Base-by-base conservation (phyloP, 2,113 vertebrate species). In the Chloropsis cyanopogon region DNA sequence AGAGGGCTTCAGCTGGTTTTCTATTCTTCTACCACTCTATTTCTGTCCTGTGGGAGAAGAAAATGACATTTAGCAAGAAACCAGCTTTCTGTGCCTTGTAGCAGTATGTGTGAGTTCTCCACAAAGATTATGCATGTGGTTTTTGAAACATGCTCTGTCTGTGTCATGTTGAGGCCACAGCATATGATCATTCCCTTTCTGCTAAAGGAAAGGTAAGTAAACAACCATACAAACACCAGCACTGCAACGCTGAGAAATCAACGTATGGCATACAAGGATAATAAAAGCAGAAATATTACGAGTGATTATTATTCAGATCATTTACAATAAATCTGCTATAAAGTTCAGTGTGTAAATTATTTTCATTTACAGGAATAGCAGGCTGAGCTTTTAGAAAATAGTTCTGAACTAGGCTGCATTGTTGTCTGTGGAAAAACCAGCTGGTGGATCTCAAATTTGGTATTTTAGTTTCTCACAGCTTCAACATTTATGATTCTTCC, bases 281-380 rank as follows among this genome's bases (percentile, higher is more conserved):
- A 94, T 88, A 85, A 49, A 69, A 82, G 53, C 53, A 83, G 86
- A 88, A 50, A 23, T 69, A 72, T 13, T 72, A 53, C n/a, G 61
- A 92, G 65, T 82, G 50, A 78, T 89, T 82, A 78, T 73, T 92
- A 91, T 91, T 92, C 72, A 92, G 42, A 33, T 26, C 53, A 72
- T 60, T 92, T 82, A 88, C 53, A 76, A 82, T 78, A 82, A 82
- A 82, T 72, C 50, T 65, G 31, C 61, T 61, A 46, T 22, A 72
- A 94, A 91, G 13, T 4, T 3, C n/a, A 61, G 57, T 3, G 4
- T 31, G 12, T 52, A 79, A 78, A 28, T 93, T 79, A 78, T 79
- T 85, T 93, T 87, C 22, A 49, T 69, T 78, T 91, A 64, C 35
- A 79, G 75, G 24, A 85, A 72, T 28, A 46, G 41, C 49, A 94